Evolutionary conservation across 2,797 vertebrate genomes (phyloP).

Genomic region (Gorsachius magnificus): DNA sequence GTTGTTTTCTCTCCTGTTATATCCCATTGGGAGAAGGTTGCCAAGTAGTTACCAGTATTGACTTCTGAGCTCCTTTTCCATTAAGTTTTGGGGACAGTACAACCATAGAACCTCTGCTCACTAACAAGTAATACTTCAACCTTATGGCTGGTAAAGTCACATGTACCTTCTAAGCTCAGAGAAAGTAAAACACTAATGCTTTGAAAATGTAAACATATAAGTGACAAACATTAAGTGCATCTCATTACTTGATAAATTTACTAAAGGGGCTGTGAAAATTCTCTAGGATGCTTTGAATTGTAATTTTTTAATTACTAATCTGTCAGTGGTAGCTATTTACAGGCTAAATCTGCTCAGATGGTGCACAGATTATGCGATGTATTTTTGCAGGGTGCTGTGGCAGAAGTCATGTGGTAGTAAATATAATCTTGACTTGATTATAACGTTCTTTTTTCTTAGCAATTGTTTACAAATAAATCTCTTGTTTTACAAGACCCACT

Average conservation of each 20-base stretch:
- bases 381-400: not conserved
- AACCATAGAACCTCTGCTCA: not conserved
- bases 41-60: not conserved
- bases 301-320: not conserved
- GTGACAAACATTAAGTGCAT: not conserved
- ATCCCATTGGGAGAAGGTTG: not conserved
- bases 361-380: not conserved
- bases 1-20: not conserved
- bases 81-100: not conserved
- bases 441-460: not conserved
- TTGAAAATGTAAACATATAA: not conserved
- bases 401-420: slow-evolving; percentile 13
- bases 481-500: not conserved
- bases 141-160: not conserved
- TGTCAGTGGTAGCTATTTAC: not conserved
- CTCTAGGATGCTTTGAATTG: not conserved
- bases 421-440: slow-evolving; percentile 10
- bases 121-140: not conserved
- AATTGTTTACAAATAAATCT: not conserved
- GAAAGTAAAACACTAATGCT: not conserved
- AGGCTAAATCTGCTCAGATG: not conserved
- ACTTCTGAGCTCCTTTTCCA: not conserved
- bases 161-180: not conserved
- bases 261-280: not conserved
- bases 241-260: not conserved